Conservation (phyloP, 2,888 invertebrate species). For the Antheraea assamensis region DNA sequence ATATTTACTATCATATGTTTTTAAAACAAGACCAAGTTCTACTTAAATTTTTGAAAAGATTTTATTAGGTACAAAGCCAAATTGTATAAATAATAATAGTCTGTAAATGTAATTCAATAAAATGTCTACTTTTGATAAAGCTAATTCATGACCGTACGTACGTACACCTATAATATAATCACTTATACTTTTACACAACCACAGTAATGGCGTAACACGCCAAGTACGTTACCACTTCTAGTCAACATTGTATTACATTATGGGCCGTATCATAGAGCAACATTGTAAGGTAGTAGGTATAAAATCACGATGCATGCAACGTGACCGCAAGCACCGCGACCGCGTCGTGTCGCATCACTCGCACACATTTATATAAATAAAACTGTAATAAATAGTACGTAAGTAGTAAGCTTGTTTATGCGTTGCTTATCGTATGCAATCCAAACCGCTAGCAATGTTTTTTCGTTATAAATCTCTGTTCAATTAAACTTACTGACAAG, state of each 20-base stretch:
- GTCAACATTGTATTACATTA: conserved; percentile 15
- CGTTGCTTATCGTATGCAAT: background rate
- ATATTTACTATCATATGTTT: no score
- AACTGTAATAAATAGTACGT: background rate
- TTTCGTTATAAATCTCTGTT: background rate
- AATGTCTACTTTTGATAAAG: background rate
- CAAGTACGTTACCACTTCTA: conserved; percentile 15
- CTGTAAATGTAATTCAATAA: background rate
- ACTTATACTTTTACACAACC: background rate
- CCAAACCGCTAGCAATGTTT: background rate
- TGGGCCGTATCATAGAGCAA: conserved; percentile 20
- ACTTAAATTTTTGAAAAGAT: no score
- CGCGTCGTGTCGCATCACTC: conserved; percentile 14
- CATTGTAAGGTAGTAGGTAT: conserved; percentile 15
- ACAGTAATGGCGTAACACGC: conserved; percentile 6
- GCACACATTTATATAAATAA: conserved; percentile 10
- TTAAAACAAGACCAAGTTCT: no score
- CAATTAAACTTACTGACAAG: background rate
- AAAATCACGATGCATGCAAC: conserved; percentile 26
- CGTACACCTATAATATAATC: background rate
- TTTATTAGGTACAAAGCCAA: no score
- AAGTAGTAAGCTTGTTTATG: conserved; percentile 15
- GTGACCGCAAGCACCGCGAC: conserved; percentile 20
- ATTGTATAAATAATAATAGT: background rate
- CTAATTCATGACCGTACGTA: background rate